Conservation (phyloP, 2,113 vertebrate genomes). For the Spermophilus dauricus region DNA sequence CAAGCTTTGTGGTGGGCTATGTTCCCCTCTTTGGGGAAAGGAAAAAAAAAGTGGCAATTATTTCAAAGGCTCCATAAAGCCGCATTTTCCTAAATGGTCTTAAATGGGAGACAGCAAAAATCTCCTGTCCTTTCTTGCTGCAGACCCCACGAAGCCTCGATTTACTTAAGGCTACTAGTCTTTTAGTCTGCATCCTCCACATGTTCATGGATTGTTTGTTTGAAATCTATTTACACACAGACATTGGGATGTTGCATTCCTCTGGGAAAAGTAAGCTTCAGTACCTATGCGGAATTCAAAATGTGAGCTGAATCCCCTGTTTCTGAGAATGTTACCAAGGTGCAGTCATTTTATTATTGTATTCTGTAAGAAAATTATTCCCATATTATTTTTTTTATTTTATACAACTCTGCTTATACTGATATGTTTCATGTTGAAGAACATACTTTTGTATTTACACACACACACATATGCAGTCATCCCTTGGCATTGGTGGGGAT, state of each 20-base stretch:
- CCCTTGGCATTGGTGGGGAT: neutral
- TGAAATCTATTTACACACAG: conserved; percentile 23
- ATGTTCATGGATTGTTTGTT: conserved; percentile 45
- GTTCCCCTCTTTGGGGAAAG: neutral
- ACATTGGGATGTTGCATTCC: neutral
- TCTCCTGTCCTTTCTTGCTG: conserved; percentile 36
- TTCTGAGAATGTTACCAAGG: neutral
- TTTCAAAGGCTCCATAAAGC: conserved; percentile 3
- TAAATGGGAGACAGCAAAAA: neutral
- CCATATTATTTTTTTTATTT: neutral
- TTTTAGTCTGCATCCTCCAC: conserved; percentile 26
- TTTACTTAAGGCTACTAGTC: neutral
- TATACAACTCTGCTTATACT: neutral
- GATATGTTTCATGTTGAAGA: neutral
- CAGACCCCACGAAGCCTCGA: neutral
- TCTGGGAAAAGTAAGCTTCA: neutral
- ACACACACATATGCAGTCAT: neutral
- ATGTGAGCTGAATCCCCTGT: neutral
- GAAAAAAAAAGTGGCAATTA: neutral
- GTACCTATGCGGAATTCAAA: neutral
- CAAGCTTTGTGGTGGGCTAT: neutral
- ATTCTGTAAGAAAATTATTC: neutral
- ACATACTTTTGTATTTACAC: neutral
- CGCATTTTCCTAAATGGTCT: neutral
- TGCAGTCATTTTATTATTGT: neutral